Percentiles rank a stretch among this genome's conserved stretches.
These are phyloP conservation scores for Eufriesea mexicana DNA, from an alignment of 1,140 invertebrate genomes.

Conservation along the genomic window DNA sequence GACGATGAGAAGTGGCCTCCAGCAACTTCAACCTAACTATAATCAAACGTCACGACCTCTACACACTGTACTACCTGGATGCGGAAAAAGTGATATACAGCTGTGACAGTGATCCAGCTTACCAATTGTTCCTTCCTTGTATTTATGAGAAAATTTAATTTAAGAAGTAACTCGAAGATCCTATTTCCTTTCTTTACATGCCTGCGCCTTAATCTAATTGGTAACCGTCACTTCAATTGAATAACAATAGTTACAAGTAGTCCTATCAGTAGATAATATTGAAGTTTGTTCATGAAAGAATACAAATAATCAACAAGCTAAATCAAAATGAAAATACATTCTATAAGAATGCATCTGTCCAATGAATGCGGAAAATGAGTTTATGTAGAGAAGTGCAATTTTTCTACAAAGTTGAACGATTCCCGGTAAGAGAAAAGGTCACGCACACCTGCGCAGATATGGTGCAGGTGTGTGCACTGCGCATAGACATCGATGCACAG, in stretches of 20 bases:
- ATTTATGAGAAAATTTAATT: neutral
- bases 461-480: neutral
- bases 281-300: neutral
- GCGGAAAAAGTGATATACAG: neutral
- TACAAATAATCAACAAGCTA: neutral
- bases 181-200: no score
- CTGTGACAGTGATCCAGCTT: neutral
- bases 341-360: neutral
- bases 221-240: no score
- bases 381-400: slow-evolving; percentile 25
- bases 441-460: slow-evolving; percentile 45
- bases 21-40: slow-evolving; percentile 46
- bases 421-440: slow-evolving; percentile 39
- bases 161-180: no score
- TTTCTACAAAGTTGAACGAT: slow-evolving; percentile 19
- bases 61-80: slow-evolving; percentile 3
- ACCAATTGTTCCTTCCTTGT: no score
- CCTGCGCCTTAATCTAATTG: no score
- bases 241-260: no score
- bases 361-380: neutral
- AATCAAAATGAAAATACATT: neutral
- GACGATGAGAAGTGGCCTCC: slow-evolving; percentile 59
- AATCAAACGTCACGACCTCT: slow-evolving; percentile 20
- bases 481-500: neutral
- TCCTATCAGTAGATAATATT: no score